phyloP scores from a whole-genome alignment of 2,888 invertebrate species.

The Congeria kusceri region DNA sequence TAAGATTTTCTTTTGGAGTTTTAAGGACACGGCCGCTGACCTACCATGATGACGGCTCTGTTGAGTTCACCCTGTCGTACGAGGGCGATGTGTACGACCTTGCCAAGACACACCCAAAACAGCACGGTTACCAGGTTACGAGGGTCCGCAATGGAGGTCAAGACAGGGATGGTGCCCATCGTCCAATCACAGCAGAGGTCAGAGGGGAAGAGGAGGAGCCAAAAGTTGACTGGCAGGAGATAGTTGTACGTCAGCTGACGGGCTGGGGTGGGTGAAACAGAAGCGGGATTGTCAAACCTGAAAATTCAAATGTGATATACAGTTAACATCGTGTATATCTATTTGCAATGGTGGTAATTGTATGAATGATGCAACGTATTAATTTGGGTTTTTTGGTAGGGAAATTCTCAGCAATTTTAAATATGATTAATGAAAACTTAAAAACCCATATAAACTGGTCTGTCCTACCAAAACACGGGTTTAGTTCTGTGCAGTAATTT shows the following conservation, averaged over 20 bases:
- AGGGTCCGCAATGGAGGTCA: slow-evolving; percentile 92
- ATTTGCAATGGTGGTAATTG: too few species aligned
- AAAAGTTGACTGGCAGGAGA: slow-evolving; percentile 94
- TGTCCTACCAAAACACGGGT: too few species aligned
- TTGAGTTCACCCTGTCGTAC: slow-evolving; percentile 84
- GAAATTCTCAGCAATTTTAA: too few species aligned
- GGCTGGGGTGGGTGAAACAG: slow-evolving; percentile 92
- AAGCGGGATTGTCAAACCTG: slow-evolving; percentile 98
- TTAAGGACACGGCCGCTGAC: slow-evolving; percentile 61
- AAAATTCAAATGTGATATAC: slow-evolving; percentile 59
- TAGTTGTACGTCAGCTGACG: slow-evolving; percentile 97
- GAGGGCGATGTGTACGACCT: slow-evolving; percentile 75
- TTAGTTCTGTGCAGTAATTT: too few species aligned
- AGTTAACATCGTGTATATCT: too few species aligned
- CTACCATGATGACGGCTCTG: slow-evolving; percentile 90
- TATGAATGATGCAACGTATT: too few species aligned
- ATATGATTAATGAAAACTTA: too few species aligned
- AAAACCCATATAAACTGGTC: too few species aligned
- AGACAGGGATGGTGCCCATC: slow-evolving; percentile 96
- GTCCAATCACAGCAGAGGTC: slow-evolving; percentile 99
- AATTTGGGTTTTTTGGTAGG: too few species aligned
- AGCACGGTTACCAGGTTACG: slow-evolving; percentile 93
- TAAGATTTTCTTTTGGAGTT: too few species aligned
- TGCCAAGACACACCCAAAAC: slow-evolving; percentile 87
- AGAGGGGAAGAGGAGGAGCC: slow-evolving; percentile 95